A percentile compares a stretch with the other conserved stretches of the same genome.
These are phyloP conservation scores for Drosophila lutescens DNA, from an alignment of 2,888 invertebrate species.

Conservation along the genomic window DNA sequence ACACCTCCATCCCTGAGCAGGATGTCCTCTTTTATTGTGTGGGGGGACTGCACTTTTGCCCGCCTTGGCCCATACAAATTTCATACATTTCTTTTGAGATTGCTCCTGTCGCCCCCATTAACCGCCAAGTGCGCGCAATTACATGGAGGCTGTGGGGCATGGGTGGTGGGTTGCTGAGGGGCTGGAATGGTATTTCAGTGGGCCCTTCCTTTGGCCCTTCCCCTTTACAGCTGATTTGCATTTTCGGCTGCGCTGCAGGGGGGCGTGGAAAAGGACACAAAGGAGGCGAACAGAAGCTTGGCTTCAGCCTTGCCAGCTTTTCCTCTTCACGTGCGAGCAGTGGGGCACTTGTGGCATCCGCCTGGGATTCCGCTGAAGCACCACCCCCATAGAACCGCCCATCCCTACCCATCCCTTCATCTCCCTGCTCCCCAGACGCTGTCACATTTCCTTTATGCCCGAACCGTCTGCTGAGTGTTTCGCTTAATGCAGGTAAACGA, in stretches of 20 bases:
- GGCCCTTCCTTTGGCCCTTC: too few relatives aligned
- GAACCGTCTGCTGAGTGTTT: conserved; percentile 77
- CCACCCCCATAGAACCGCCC: background rate
- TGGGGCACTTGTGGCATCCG: conserved; percentile 79
- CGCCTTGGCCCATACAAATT: conserved; percentile 73
- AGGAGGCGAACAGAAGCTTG: conserved; percentile 35
- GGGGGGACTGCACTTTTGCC: conserved; percentile 66
- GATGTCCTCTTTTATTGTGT: conserved; percentile 45
- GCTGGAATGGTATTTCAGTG: background rate
- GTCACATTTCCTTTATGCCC: conserved; percentile 74
- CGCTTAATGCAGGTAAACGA: conserved; percentile 79
- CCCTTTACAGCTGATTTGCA: conserved; percentile 77
- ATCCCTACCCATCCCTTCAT: background rate
- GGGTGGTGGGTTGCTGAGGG: background rate
- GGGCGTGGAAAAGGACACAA: conserved; percentile 34
- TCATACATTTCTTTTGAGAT: conserved; percentile 75
- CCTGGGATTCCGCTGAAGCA: conserved; percentile 30
- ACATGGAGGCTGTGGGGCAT: conserved; percentile 55
- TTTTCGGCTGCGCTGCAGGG: conserved; percentile 71
- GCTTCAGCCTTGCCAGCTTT: conserved; percentile 54
- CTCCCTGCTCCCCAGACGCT: conserved; percentile 10
- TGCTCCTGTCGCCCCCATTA: conserved; percentile 78
- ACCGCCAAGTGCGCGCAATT: conserved; percentile 75
- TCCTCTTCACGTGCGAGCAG: conserved; percentile 56
- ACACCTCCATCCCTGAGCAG: conserved; percentile 15